Evolutionary conservation across 2,113 vertebrate genomes (phyloP), one percentile per base, ranked within the genome.

Genomic region (Muscicapa adusta): DNA sequence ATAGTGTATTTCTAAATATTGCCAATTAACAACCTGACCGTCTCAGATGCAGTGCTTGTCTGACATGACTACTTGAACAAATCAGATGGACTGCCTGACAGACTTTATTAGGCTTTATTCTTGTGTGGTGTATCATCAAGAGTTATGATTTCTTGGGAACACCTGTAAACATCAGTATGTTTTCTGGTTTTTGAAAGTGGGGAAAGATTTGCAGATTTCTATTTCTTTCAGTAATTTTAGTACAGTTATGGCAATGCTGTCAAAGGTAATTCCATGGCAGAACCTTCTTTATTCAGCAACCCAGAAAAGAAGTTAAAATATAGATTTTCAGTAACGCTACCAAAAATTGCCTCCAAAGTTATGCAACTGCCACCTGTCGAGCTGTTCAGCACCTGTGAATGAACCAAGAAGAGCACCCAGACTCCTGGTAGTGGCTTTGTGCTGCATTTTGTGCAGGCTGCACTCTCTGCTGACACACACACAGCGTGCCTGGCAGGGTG

Each of bases 151-250:
- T 33, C 88, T 47, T 80, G 51, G 68, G 31, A 88, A 71, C 13
- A 24, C 28, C 66, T 62, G 31, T 34, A 84, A 68, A 70, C 31
- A 88, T 76, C 72, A 74, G 4, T 11, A 18, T 53, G 23, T 57
- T 67, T 84, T 60, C 56, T 81, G 28, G 3, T 4, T 79, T 93
- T 86, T 83, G 47, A 73, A 88, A 88, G 11, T 13, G 29, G 74
- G 18, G 17, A 63, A 74, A 71, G 18, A 29, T 28, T 66, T 68
- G 33, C 7, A 68, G 22, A 72, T 22, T 42, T 71, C 58, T 82
- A 63, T 68, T 91, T 66, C 60, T 92, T 65, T 92, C 10, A 3
- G 61, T 94, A 85, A 91, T 95, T 94, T 96, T 79, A 68, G 47
- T 58, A 45, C 26, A 43, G 53, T 34, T 79, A 80, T 24, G 42